Percentiles rank a stretch among this genome's conserved stretches.
Evolutionary conservation across 2,888 invertebrate species (phyloP).

Genomic region (Creontiades dilutus): DNA sequence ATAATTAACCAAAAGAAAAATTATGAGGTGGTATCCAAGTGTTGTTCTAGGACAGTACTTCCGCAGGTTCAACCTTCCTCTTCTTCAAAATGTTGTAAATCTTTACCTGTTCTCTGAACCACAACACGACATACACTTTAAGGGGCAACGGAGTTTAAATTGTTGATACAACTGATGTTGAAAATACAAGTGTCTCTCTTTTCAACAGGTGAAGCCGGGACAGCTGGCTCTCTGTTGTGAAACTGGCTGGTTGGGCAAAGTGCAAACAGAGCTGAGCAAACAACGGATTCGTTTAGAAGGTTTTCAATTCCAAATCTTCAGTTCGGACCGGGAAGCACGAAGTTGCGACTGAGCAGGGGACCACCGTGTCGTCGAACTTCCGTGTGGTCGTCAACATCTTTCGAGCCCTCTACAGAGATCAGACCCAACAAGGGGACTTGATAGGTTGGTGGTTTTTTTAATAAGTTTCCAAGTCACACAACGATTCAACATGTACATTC

Average conservation of each 20-base stretch:
- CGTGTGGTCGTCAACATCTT: neutral
- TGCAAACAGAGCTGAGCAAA: neutral
- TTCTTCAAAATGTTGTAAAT: no score
- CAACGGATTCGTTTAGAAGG: slow-evolving; percentile 11
- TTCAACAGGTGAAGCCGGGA: slow-evolving; percentile 5
- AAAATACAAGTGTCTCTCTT: slow-evolving; percentile 8
- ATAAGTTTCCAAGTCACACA: no score
- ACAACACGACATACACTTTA: no score
- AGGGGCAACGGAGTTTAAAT: neutral
- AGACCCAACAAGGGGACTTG: neutral
- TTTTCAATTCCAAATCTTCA: slow-evolving; percentile 5
- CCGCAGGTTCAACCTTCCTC: no score
- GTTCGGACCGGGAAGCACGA: neutral
- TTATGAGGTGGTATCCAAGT: no score
- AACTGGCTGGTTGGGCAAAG: neutral
- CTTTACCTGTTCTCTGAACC: no score
- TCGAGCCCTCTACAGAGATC: neutral
- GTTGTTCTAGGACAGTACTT: no score
- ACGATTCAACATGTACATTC: no score
- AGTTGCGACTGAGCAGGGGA: neutral
- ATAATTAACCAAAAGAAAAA: no score
- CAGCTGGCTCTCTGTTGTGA: neutral
- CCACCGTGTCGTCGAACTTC: slow-evolving; percentile 27
- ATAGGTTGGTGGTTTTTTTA: no score
- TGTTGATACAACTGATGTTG: slow-evolving; percentile 1